phyloP scores from a whole-genome alignment of 1,140 invertebrate genomes.

The Triops longicaudatus region DNA sequence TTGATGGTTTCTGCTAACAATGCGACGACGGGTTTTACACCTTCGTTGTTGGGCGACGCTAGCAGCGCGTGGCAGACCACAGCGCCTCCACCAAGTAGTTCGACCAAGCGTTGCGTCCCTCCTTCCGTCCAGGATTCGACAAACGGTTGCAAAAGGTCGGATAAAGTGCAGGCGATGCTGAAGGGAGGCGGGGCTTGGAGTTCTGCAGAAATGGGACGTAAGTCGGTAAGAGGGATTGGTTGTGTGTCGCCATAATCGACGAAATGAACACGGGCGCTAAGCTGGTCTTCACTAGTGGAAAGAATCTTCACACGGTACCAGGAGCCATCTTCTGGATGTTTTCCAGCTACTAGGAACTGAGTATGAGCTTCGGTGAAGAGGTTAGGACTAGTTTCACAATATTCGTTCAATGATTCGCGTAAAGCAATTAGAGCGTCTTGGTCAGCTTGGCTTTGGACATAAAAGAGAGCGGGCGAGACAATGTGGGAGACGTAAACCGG shows the following conservation, averaged over 20 bases:
- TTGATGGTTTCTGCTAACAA: background rate
- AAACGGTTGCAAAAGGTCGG: background rate
- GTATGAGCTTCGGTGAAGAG: background rate
- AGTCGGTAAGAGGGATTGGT: background rate
- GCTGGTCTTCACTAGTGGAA: background rate
- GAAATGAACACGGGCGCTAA: background rate
- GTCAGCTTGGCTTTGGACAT: background rate
- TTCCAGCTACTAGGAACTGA: background rate
- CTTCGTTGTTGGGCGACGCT: background rate
- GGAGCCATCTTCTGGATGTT: background rate
- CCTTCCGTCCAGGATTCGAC: background rate
- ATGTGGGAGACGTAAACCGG: conserved; percentile 22
- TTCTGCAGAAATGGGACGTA: background rate
- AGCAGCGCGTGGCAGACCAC: background rate
- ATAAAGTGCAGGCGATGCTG: background rate
- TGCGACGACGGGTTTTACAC: background rate
- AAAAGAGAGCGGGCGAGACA: conserved; percentile 6
- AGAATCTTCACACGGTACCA: conserved; percentile 13
- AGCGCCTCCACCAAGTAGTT: background rate
- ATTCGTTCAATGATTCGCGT: background rate
- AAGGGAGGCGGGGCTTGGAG: background rate
- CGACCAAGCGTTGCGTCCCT: background rate
- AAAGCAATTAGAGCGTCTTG: conserved; percentile 1
- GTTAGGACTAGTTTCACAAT: background rate
- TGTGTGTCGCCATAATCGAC: conserved; percentile 20